Evolutionary conservation across 2,888 invertebrate genomes (phyloP), one percentile per base, ranked within the genome.

Genomic region (Heliconius hortense): DNA sequence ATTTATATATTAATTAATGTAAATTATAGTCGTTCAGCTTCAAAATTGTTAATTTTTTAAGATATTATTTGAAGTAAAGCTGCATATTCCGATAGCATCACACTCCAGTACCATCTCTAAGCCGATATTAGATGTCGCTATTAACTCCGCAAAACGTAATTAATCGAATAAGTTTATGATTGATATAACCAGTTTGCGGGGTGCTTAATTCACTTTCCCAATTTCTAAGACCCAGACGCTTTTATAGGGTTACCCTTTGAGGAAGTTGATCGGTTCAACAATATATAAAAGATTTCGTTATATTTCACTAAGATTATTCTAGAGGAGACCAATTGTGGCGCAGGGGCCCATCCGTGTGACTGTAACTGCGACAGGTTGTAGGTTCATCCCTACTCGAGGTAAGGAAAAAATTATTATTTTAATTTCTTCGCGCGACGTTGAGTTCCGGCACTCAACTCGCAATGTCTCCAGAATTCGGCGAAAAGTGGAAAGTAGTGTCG

Each of bases 121-220:
- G 78, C 83, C 88, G 87, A 91, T 93, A 93, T 92, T 93, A 93
- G 93, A 93, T 93, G 94, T 93, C 92, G 93, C 94, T 93, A 94
- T 94, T 94, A 94, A 93, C 93, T 93, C 92, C 94, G 93, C 93
- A 94, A 94, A 94, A 94, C 92, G 93, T 94, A 94, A 94, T 94
- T 94, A 94, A 94, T 94, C 90, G 94, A 94, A 93, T 94, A 94
- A 94, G 92, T 94, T 94, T 94, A 94, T 94, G 94, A 94, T 94
- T 94, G 94, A 94, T 94, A 94, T 94, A 93, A 93, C 94, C 93
- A 93, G 94, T 92, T 92, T 93, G 92, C 86, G 93, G 90, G 91
- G 92, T 86, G 91, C 90, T 91, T 93, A 93, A 94, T 94, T 93
- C 93, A 94, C 90, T 93, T 93, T 93, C 92, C 91, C 89, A 92